These are phyloP conservation scores for Pleuronectes platessa DNA, from an alignment of 2,113 vertebrate genomes.

Conservation along the genomic window DNA sequence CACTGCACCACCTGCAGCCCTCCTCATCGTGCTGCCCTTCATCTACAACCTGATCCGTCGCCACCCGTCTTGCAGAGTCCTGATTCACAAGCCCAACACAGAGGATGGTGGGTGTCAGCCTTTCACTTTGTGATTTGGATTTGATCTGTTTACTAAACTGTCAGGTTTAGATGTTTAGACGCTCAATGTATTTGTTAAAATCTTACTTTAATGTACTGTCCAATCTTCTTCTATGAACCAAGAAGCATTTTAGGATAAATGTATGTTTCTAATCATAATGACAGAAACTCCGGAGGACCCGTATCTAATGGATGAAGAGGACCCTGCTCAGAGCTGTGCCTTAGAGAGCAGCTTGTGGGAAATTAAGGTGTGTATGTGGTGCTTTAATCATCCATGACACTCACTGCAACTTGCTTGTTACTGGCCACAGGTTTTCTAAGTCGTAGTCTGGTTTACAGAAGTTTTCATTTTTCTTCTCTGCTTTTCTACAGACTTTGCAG, in stretches of 20 bases:
- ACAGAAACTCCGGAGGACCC: constrained; percentile 87
- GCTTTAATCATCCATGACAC: not conserved
- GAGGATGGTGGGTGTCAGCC: constrained; percentile 62
- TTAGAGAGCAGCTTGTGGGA: constrained; percentile 98
- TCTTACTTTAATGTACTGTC: not conserved
- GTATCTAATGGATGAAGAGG: constrained; percentile 87
- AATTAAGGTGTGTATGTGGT: constrained; percentile 83
- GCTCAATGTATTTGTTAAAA: not conserved
- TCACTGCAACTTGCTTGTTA: not conserved
- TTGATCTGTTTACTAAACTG: not conserved
- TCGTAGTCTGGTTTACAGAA: not conserved
- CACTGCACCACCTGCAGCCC: constrained; percentile 87
- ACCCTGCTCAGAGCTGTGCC: constrained; percentile 87
- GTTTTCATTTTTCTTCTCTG: not conserved
- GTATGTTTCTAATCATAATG: not conserved
- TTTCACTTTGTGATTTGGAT: not conserved
- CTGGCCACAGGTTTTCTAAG: not conserved
- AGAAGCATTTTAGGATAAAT: not conserved
- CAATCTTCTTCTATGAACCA: not conserved
- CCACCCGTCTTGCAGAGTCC: constrained; percentile 89
- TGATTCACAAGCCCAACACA: constrained; percentile 87
- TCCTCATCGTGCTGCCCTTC: constrained; percentile 92
- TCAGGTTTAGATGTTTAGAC: no score
- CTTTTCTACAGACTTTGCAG: constrained; percentile 86
- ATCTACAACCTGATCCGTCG: constrained; percentile 93